phyloP scores from a whole-genome alignment of 2,113 vertebrate species.

The Anhinga anhinga region DNA sequence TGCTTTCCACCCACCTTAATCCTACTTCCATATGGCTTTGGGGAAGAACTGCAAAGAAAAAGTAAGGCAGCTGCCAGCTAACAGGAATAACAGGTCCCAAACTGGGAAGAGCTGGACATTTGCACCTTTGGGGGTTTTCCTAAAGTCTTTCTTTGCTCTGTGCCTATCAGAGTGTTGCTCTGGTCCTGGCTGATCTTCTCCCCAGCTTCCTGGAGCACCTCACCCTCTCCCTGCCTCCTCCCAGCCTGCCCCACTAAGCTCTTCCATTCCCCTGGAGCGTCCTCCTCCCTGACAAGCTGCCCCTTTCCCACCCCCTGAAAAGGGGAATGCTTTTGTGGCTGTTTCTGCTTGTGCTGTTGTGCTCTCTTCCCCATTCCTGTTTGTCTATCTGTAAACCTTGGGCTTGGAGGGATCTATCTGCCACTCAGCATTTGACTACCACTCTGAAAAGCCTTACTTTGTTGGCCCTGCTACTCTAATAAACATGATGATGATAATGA shows the following conservation, averaged over 20 bases:
- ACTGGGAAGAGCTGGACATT: neutral
- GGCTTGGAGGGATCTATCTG: neutral
- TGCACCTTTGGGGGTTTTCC: neutral
- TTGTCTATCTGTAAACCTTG: neutral
- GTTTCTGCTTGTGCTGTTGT: neutral
- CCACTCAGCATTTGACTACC: neutral
- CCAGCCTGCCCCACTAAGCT: rapidly evolving
- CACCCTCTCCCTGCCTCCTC: neutral
- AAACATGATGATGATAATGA: no score
- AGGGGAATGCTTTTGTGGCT: neutral
- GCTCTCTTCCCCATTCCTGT: neutral
- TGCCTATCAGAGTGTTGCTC: neutral
- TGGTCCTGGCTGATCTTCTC: neutral
- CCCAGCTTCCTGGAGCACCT: neutral
- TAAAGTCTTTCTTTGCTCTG: neutral
- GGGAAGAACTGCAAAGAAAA: neutral
- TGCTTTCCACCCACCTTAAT: slow-evolving; percentile 51
- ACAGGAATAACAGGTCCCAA: neutral
- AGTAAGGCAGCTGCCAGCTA: neutral
- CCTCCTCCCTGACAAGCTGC: neutral
- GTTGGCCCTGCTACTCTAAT: neutral
- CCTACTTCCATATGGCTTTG: slow-evolving; percentile 37
- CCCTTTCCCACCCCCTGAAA: neutral
- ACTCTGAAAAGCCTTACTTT: neutral
- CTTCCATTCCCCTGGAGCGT: neutral